Evolutionary conservation across 2,888 invertebrate genomes (phyloP).

Genomic region (Drosophila suboccidentalis): DNA sequence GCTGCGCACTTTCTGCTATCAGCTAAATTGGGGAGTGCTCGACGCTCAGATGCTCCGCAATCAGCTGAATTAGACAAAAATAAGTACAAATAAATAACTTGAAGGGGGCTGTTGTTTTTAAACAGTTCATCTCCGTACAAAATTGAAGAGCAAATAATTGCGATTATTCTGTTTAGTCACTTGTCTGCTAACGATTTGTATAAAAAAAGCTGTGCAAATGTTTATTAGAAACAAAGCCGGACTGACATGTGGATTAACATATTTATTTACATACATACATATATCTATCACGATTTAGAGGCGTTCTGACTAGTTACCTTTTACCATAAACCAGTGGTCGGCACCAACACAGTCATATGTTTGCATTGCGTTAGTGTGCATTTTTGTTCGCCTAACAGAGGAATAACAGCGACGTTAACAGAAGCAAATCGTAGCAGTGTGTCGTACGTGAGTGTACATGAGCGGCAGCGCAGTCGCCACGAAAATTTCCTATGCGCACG

Average conservation of each 20-base stretch:
- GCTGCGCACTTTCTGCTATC: constrained; percentile 72
- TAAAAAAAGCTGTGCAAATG: constrained; percentile 2
- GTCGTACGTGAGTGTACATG: too few relatives aligned
- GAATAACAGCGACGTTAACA: too few relatives aligned
- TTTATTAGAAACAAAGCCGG: neutral
- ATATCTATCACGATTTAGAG: neutral
- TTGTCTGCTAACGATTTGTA: neutral
- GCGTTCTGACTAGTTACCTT: neutral
- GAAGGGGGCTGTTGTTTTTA: neutral
- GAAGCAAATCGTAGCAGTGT: too few relatives aligned
- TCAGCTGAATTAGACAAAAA: constrained; percentile 20
- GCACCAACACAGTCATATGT: too few relatives aligned
- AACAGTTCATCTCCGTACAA: neutral
- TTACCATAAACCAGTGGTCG: neutral
- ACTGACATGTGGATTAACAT: too few relatives aligned
- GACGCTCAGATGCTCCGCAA: constrained; percentile 39
- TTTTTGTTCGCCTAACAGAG: too few relatives aligned
- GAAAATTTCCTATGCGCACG: too few relatives aligned
- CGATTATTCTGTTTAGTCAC: neutral
- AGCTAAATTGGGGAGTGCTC: constrained; percentile 45
- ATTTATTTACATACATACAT: neutral
- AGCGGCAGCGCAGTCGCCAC: too few relatives aligned
- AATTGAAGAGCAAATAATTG: neutral
- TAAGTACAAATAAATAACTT: neutral
- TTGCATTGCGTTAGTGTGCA: too few relatives aligned